phyloP scores from a whole-genome alignment of 23 tunicate species.

The Botrylloides violaceus region DNA sequence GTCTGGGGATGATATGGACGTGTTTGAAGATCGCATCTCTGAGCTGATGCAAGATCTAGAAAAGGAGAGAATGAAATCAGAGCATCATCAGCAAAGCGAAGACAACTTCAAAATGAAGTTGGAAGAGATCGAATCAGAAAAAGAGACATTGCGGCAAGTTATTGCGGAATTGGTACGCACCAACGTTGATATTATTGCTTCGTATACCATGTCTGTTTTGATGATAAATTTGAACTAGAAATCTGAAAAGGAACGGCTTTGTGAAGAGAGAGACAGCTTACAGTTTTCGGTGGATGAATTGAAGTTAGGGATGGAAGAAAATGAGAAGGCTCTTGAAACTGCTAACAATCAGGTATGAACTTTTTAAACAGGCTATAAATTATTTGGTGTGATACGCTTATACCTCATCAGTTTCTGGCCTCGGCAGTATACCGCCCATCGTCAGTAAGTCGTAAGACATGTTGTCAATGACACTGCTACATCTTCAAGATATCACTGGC shows the following conservation, averaged over 20 bases:
- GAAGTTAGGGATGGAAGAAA: not conserved
- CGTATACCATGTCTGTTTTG: no score
- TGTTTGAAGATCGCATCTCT: constrained; percentile 19
- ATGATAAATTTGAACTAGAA: no score
- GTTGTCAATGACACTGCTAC: no score
- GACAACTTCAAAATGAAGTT: constrained; percentile 1
- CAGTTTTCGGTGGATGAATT: not conserved
- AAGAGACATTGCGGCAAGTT: not conserved
- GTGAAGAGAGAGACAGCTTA: not conserved
- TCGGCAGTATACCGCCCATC: no score
- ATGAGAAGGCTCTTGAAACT: constrained; percentile 1
- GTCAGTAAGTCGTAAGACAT: no score
- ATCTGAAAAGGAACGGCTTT: not conserved
- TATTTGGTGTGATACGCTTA: not conserved
- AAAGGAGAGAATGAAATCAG: constrained; percentile 15
- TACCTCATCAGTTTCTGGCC: no score
- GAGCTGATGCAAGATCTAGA: constrained; percentile 21
- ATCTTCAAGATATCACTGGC: no score
- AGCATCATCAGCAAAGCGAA: not conserved
- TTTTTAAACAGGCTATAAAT: no score
- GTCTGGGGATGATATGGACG: not conserved
- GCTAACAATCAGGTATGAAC: constrained; percentile 9
- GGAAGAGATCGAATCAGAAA: not conserved
- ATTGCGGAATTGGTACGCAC: not conserved
- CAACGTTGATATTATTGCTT: no score